phyloP scores from a whole-genome alignment of 2,113 vertebrate genomes.

The Diadophis punctatus region DNA sequence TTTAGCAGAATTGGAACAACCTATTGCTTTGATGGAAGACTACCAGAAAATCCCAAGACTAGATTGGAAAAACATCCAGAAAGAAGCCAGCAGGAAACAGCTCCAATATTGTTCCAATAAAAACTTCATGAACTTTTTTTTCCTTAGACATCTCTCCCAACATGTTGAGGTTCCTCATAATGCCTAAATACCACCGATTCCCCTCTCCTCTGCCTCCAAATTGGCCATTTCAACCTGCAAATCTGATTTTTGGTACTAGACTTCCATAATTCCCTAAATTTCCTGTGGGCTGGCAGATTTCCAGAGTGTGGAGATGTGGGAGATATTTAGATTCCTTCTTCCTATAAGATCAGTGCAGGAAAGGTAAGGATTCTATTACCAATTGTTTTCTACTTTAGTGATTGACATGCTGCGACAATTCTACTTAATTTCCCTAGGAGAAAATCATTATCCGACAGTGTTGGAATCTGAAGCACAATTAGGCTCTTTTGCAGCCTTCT shows the following conservation, averaged over 20 bases:
- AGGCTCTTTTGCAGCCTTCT: not conserved
- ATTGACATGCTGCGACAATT: not conserved
- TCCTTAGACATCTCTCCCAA: not conserved
- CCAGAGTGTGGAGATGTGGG: not conserved
- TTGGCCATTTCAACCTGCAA: not conserved
- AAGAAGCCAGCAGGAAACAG: not conserved
- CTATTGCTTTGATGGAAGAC: not conserved
- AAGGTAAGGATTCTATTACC: not conserved
- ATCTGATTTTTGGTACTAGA: not conserved
- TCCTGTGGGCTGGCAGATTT: not conserved
- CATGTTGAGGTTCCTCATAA: not conserved
- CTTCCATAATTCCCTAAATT: not conserved
- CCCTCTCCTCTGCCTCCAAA: not conserved
- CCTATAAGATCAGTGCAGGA: not conserved
- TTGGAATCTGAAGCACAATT: not conserved
- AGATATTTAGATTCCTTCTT: not conserved
- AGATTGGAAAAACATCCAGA: not conserved
- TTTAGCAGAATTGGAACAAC: not conserved
- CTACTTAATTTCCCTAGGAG: not conserved
- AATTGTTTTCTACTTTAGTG: not conserved
- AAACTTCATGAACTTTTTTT: not conserved
- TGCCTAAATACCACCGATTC: not conserved
- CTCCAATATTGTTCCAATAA: not conserved
- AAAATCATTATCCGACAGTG: not conserved
- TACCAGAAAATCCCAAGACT: not conserved